Conservation (phyloP, 2,113 vertebrate genomes). For the Platycercus adscitus region DNA sequence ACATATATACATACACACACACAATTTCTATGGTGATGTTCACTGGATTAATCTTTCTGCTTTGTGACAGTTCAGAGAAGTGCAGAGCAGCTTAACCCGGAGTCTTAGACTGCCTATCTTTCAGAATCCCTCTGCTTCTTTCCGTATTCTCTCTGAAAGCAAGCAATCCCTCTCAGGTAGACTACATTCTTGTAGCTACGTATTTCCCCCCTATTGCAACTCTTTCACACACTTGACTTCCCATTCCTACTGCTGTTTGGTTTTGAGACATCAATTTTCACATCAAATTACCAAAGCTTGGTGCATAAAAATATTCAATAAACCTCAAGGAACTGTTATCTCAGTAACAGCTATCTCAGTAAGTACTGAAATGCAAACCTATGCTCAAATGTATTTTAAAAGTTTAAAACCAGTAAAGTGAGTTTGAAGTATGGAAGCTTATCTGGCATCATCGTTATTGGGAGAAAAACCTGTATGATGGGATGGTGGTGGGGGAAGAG, state of each 20-base stretch:
- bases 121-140: background rate
- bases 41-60: background rate
- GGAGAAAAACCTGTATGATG: background rate
- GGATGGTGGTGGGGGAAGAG: background rate
- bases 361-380: background rate
- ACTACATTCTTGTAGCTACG: background rate
- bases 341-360: background rate
- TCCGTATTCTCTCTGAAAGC: background rate
- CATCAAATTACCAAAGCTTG: slow-evolving; percentile 22
- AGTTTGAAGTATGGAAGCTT: background rate
- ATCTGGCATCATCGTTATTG: background rate
- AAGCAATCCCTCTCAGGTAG: background rate
- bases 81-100: background rate
- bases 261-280: slow-evolving; percentile 27
- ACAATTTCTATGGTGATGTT: background rate
- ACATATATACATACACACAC: background rate
- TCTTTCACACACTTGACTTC: background rate
- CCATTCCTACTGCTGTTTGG: slow-evolving; percentile 14
- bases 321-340: background rate
- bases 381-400: background rate
- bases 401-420: background rate
- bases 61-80: background rate
- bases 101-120: background rate
- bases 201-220: background rate
- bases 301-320: background rate